Evolutionary conservation across 2,888 invertebrate genomes (phyloP).

Genomic region (Polylopha cassiicola): DNA sequence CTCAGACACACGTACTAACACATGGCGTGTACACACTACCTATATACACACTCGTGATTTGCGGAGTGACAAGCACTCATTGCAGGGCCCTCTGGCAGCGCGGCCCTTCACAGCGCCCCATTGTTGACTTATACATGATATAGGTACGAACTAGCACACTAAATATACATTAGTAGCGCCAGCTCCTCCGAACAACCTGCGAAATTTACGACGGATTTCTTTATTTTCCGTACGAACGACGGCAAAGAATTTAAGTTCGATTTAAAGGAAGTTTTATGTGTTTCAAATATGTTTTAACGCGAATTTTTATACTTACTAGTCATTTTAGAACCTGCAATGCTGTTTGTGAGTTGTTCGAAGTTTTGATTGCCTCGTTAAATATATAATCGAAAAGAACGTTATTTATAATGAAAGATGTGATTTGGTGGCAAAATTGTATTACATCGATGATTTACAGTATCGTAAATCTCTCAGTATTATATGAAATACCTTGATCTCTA

Average conservation of each 20-base stretch:
- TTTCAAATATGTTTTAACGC: no score
- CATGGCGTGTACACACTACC: constrained; percentile 8
- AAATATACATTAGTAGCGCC: neutral
- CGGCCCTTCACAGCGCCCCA: constrained; percentile 20
- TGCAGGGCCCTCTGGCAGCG: constrained; percentile 20
- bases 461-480: constrained; percentile 16
- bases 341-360: no score
- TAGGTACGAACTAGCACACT: constrained; percentile 3
- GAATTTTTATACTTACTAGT: no score
- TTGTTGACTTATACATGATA: constrained; percentile 26
- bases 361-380: no score
- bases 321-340: no score
- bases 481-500: constrained; percentile 21
- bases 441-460: constrained; percentile 17
- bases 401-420: no score
- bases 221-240: no score
- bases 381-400: no score
- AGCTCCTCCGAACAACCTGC: no score
- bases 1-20: neutral
- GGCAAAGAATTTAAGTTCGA: no score
- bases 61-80: constrained; percentile 27
- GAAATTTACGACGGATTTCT: no score
- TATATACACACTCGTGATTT: constrained; percentile 21
- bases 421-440: constrained; percentile 12
- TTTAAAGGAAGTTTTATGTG: no score